Percentiles rank a stretch among this genome's conserved stretches.
Conservation (phyloP, 2,113 vertebrate genomes). For the Pipra filicauda region DNA sequence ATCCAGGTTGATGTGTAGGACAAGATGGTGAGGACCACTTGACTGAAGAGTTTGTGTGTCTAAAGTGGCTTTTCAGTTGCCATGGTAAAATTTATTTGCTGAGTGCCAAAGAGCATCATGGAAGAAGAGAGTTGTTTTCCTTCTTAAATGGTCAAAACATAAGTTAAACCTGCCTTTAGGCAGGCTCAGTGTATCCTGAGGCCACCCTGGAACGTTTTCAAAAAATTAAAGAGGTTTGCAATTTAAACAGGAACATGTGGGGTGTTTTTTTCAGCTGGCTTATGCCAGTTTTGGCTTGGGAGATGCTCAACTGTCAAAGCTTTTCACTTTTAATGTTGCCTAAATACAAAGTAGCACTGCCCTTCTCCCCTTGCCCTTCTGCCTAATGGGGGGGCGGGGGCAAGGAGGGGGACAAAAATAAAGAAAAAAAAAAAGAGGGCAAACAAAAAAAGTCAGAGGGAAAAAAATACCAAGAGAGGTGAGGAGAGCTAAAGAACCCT, state of each 20-base stretch:
- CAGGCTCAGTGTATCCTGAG: not conserved
- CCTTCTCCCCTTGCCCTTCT: not conserved
- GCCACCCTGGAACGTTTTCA: not conserved
- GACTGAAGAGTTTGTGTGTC: not conserved
- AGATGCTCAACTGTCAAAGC: not conserved
- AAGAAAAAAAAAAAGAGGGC: too few relatives aligned
- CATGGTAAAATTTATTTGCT: not conserved
- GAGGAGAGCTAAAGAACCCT: not conserved
- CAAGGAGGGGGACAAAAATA: rapidly evolving
- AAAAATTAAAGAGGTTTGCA: not conserved
- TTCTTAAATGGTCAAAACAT: not conserved
- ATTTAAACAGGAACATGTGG: not conserved
- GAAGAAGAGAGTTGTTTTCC: not conserved
- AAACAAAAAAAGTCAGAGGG: not conserved
- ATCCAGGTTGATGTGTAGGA: not conserved
- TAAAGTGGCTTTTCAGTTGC: not conserved
- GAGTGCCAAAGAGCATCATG: not conserved
- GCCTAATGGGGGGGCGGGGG: not conserved
- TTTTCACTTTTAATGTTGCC: not conserved
- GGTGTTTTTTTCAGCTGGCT: not conserved
- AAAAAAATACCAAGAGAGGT: not conserved
- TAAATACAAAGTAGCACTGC: not conserved
- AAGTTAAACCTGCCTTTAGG: not conserved
- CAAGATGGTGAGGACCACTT: not conserved
- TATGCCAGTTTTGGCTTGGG: not conserved